Base-by-base conservation (phyloP, 2,797 vertebrate genomes). In the Molossus molossus region DNA sequence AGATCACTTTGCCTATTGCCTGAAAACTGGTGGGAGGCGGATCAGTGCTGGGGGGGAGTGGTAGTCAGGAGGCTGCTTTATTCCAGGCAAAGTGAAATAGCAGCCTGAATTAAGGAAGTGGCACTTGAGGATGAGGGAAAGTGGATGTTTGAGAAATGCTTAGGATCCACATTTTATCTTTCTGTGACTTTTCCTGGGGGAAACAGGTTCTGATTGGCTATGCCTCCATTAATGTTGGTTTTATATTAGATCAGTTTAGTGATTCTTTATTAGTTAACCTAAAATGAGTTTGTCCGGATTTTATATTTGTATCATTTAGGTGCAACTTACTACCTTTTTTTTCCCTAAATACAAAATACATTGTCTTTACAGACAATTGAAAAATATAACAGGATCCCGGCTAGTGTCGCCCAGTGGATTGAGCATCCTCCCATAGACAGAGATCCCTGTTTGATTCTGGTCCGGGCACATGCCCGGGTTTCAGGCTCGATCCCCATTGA, bases 201-300 rank as follows among this genome's bases (percentile, higher is more conserved):
- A 5, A 6, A 13, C 37, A 25, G 50, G 18, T 86, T 70, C 14
- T 90, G 29, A 81, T 58, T 80, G 64, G 17, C 69, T 67, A n/a
- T 25, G 40, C 14, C 18, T 69, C 27, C 55, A 25, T 85, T 88
- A 50, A 25, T 85, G 18, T n/a, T 70, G 50, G 17, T 73, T 94
- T 90, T 94, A 37, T 76, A 58, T 23, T 87, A 76, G 11, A n/a
- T 90, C 6, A 27, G 0, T 23, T 80, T 70, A 83, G 53, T 69
- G 69, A 85, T 84, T 96, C 55, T 85, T 83, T 53, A 90, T 87
- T 94, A 37, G 48, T 87, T 94, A 64, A 67, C 20, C 50, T 64
- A 50, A 86, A 93, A 69, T 65, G 12, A 33, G 1, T 65, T 45
- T 77, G 5, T 94, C 55, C 18, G 73, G 8, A 72, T 94, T 75